Percentiles rank a stretch among this genome's conserved stretches.
phyloP scores from a whole-genome alignment of 2,888 invertebrate genomes.

The Oscheius myriophilus region DNA sequence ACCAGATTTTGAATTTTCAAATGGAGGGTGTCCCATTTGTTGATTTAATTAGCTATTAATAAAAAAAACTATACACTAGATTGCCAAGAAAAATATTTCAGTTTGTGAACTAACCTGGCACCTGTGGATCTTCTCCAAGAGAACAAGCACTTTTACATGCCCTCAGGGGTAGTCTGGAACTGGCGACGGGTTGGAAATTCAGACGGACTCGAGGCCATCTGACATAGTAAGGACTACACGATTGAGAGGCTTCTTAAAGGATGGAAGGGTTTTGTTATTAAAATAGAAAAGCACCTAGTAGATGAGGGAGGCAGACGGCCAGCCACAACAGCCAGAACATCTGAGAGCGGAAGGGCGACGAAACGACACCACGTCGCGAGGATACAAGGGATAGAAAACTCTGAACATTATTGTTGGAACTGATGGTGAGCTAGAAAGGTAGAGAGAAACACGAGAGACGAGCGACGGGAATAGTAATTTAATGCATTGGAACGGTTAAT shows the following conservation, averaged over 20 bases:
- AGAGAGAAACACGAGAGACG: not conserved
- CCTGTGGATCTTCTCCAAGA: slow-evolving; percentile 62
- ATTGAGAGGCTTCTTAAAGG: not conserved
- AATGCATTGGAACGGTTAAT: too few species aligned
- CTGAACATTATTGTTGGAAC: not conserved
- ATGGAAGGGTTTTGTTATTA: not conserved
- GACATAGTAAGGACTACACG: slow-evolving; percentile 65
- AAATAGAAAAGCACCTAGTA: slow-evolving; percentile 8
- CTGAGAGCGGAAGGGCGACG: too few species aligned
- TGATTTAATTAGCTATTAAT: too few species aligned
- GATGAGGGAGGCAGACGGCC: not conserved
- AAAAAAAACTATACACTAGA: too few species aligned
- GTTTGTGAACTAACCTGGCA: slow-evolving; percentile 40
- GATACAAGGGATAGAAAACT: not conserved
- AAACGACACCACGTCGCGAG: too few species aligned
- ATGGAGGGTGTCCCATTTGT: too few species aligned
- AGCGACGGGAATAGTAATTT: too few species aligned
- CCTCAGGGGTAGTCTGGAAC: slow-evolving; percentile 56
- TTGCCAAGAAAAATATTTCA: too few species aligned
- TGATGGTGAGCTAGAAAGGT: not conserved
- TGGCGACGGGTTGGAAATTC: slow-evolving; percentile 62
- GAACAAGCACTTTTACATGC: slow-evolving; percentile 65
- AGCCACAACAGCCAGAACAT: too few species aligned
- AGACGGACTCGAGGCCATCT: slow-evolving; percentile 69
- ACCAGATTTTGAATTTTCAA: too few species aligned